A percentile compares a stretch with the other conserved stretches of the same genome.
phyloP scores from a whole-genome alignment of 2,888 invertebrate genomes.

The Drepana falcataria region DNA sequence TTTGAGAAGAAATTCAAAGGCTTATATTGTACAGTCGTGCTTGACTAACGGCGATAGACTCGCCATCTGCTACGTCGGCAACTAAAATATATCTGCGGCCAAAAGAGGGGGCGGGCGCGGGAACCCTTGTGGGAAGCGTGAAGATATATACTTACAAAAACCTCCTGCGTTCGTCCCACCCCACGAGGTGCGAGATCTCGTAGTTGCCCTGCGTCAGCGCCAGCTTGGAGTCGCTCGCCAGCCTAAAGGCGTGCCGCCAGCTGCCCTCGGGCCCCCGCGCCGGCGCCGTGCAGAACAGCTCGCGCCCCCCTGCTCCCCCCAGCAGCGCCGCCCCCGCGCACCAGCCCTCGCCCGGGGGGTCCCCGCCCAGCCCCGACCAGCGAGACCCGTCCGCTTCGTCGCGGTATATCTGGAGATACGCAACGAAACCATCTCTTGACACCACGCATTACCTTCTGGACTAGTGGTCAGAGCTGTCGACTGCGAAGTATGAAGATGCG shows the following conservation, averaged over 20 bases:
- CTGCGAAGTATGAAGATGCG: no score
- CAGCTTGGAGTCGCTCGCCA: conserved; percentile 43
- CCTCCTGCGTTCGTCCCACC: conserved; percentile 86
- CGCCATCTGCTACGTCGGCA: no score
- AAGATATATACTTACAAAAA: conserved; percentile 76
- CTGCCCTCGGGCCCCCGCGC: conserved; percentile 70
- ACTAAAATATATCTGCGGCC: no score
- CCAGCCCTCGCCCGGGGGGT: conserved; percentile 63
- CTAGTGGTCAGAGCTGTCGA: no score
- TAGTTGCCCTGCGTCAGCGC: conserved; percentile 85
- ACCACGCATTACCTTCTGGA: no score
- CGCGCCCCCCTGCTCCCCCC: conserved; percentile 42
- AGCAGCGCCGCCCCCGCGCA: conserved; percentile 65
- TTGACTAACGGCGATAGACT: no score
- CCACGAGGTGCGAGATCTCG: conserved; percentile 85
- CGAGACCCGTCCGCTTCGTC: conserved; percentile 63
- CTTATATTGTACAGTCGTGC: no score
- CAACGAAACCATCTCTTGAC: no score
- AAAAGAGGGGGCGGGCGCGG: no score
- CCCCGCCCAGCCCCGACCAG: conserved; percentile 71
- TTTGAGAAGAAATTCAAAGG: no score
- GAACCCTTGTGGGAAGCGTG: no score
- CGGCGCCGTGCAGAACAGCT: conserved; percentile 72
- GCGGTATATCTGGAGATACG: conserved; percentile 48
- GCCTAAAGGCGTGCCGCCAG: conserved; percentile 61